Base-by-base conservation (phyloP, 1,140 invertebrate species). In the Archivesica marissinica region DNA sequence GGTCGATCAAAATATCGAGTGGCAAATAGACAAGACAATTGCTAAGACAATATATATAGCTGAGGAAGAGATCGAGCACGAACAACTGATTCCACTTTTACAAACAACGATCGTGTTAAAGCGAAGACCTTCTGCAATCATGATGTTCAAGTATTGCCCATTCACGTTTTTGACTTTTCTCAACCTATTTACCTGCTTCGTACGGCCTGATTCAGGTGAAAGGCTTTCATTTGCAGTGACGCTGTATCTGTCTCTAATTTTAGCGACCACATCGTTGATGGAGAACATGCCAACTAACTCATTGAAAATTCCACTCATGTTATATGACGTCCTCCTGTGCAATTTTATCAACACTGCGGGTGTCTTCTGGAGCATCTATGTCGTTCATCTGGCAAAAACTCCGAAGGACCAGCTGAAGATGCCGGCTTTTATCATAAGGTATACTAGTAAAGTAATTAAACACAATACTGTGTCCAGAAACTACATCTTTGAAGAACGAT, bases 351-450 rank as follows among this genome's bases (percentile, higher is more conserved):
- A 75, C 28, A 75, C 72, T 0, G 28, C 54, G 9, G 28, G 50
- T 6, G 72, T 75, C 1, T 11, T n/a, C 2, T 75, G 72, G 72
- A 54, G 72, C 33, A 75, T 75, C 35, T 75, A 33, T 75, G 38
- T 75, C 28, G 68, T 72, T 17, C 28, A 64, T 17, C 15, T 64
- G 39, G 66, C 41, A 4, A 44, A 23, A 30, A 70, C 9, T 15
- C 23, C 30, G 3, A 23, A 28, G 2, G 66, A 2, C 7, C 38
- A 70, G 28, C 1, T 6, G 17, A 4, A 4, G 2, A 11, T 70
- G 9, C 66, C 66, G 15, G 6, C 11, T 23, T 25, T 47, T 6
- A 1, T 70, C 15, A 25, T 4, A 70, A 70, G 39, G 2, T 20
- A 28, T 17, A 25, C n/a, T 17, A 9, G 15, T 41, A n/a, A 4